Base-by-base conservation (phyloP, 1,140 invertebrate genomes). In the Dreissena rostriformis region DNA sequence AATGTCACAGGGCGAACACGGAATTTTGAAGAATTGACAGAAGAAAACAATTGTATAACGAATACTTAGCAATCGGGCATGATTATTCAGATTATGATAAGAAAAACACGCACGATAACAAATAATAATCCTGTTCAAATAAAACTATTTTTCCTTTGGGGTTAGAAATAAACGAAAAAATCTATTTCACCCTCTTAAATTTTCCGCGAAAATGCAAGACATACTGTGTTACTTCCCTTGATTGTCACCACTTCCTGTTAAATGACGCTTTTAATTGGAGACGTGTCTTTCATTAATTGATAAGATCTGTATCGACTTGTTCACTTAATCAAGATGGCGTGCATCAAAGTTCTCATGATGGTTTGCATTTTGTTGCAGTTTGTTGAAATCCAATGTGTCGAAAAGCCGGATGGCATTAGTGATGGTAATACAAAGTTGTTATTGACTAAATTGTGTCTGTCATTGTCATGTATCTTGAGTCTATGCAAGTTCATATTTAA, bases 211-310 rank as follows among this genome's bases (percentile, higher is more conserved):
- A 24, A 28, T 68, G 24, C 15, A 22, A 4, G 61, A n/a, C 24
- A 26, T 2, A n/a, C 19, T 5, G 67, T 22, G 67, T 68, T 28
- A 17, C 19, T 8, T 72, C 70, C 70, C 26, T 39, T 29, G 70
- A 39, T 51, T 1, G 66, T 65, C 11, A 15, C 74, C 55, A 81
- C 79, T 73, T 81, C 79, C 79, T 68, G 79, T 55, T 63, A 73
- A 81, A 81, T 11, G 79, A 81, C 79, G 79, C 79, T 81, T 70
- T 39, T 28, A 28, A 28, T 19, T 39, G n/a, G 66, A 79, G 51
- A 73, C 79, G 70, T 81, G 79, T 81, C 53, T 53, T 52, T 63
- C 28, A 28, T 70, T 55, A 51, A 70, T 70, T 70, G 51, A 61
- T 12, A 49, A 19, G 22, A 12, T n/a, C 6, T 14, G 29, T 55